Conservation (phyloP, 2,797 vertebrate species). For the Bradypodion pumilum region DNA sequence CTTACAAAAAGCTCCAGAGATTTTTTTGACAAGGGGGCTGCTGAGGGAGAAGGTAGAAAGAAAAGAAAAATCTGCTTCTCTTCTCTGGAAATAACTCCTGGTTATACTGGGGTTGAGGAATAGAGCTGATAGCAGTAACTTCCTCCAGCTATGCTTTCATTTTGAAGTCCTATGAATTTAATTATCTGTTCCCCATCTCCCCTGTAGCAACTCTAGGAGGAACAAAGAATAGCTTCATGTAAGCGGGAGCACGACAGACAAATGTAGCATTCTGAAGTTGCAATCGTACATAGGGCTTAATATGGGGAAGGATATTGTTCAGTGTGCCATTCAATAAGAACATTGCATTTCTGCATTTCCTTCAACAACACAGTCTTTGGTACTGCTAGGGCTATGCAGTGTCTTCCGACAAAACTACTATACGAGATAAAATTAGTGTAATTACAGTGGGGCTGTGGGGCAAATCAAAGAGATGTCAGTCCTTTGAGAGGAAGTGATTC, state of each 20-base stretch:
- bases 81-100: not conserved
- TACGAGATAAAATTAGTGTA: too few species aligned
- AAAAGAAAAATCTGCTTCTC: not conserved
- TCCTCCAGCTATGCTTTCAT: not conserved
- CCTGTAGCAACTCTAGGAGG: not conserved
- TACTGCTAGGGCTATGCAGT: too few species aligned
- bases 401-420: too few species aligned
- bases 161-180: not conserved
- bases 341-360: not conserved
- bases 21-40: not conserved
- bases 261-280: not conserved
- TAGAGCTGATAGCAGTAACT: not conserved
- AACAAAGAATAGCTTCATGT: not conserved
- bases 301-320: not conserved
- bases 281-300: not conserved
- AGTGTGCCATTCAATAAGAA: not conserved
- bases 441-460: too few species aligned
- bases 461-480: too few species aligned
- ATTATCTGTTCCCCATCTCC: not conserved
- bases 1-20: not conserved
- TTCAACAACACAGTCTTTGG: too few species aligned
- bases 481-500: too few species aligned
- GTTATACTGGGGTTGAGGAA: not conserved
- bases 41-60: not conserved
- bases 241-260: not conserved